These are phyloP conservation scores for Phainopepla nitens DNA, from an alignment of 2,113 vertebrate genomes.

Conservation along the genomic window DNA sequence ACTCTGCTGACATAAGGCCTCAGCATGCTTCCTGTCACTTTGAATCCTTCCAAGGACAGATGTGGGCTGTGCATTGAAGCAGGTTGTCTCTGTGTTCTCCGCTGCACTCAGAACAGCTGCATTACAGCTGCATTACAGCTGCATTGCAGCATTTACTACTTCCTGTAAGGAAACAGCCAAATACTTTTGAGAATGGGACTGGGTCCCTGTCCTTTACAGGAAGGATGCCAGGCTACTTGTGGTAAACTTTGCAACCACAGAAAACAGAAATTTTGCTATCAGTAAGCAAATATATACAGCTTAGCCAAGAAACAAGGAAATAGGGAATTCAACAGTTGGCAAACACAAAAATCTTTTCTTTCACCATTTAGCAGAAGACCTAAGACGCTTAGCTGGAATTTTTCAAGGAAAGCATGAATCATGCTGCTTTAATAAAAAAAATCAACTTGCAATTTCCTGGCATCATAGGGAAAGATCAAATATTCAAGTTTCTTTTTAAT, in stretches of 20 bases:
- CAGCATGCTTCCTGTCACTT: not conserved
- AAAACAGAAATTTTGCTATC: not conserved
- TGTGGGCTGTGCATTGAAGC: not conserved
- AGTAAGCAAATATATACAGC: not conserved
- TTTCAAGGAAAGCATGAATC: not conserved
- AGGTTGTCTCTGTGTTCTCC: not conserved
- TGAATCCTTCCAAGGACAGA: not conserved
- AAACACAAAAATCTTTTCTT: not conserved
- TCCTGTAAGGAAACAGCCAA: not conserved
- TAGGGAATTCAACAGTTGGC: not conserved
- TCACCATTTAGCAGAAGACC: not conserved
- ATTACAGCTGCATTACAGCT: not conserved
- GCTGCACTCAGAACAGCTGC: not conserved
- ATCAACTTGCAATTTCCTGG: not conserved
- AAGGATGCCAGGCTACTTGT: not conserved
- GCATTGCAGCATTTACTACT: not conserved
- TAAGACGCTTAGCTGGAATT: not conserved
- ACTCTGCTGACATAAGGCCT: not conserved
- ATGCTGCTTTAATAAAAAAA: not conserved
- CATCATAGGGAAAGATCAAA: not conserved
- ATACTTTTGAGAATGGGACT: not conserved
- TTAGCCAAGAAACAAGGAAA: not conserved
- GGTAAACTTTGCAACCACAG: not conserved
- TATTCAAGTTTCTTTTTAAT: not conserved
- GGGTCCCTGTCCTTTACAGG: not conserved